phyloP scores from a whole-genome alignment of 2,113 vertebrate species.

The Pantherophis guttatus region DNA sequence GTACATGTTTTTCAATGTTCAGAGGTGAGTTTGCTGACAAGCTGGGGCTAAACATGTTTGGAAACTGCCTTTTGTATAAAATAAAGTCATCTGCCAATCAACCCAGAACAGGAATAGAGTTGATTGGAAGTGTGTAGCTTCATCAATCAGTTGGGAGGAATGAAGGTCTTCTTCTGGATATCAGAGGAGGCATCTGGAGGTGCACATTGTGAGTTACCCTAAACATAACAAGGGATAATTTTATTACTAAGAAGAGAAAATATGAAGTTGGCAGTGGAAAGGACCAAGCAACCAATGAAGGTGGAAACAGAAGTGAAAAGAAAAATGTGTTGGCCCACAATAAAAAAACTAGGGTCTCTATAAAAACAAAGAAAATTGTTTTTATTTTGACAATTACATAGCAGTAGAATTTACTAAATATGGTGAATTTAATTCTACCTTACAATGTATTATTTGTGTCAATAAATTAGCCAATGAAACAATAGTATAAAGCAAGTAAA shows the following conservation, averaged over 20 bases:
- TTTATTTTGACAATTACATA: neutral
- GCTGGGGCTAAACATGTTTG: neutral
- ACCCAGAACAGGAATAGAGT: neutral
- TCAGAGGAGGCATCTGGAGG: neutral
- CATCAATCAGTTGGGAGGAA: neutral
- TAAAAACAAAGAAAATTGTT: neutral
- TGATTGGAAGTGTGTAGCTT: neutral
- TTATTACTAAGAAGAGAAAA: neutral
- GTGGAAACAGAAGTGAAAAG: neutral
- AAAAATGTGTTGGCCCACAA: neutral
- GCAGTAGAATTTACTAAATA: neutral
- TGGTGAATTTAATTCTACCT: neutral
- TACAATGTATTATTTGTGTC: neutral
- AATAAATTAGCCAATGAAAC: neutral
- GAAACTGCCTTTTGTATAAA: neutral
- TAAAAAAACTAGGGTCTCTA: neutral
- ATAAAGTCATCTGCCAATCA: neutral
- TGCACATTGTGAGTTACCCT: neutral
- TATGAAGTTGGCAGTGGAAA: neutral
- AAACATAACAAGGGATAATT: neutral
- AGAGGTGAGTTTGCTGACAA: neutral
- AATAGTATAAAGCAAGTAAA: neutral
- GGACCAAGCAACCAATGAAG: neutral
- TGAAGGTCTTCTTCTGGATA: neutral
- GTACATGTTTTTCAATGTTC: neutral